A percentile compares a stretch with the other conserved stretches of the same genome.
Conservation (phyloP, 2,113 vertebrate genomes). For the Eurystomus gularis region DNA sequence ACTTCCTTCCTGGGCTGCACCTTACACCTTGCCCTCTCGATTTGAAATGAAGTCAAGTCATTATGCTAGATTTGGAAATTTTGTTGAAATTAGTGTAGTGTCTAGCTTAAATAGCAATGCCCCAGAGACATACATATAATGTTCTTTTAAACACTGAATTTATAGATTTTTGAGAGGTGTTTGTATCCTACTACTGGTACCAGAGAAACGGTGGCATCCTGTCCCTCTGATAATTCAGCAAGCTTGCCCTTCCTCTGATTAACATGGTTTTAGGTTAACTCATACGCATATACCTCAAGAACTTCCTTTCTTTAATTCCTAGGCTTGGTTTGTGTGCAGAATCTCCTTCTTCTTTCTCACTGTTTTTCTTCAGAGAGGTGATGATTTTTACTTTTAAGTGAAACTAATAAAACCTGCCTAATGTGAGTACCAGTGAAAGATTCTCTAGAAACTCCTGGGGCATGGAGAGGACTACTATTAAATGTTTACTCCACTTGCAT, state of each 20-base stretch:
- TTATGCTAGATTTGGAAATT: background rate
- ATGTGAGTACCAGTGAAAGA: background rate
- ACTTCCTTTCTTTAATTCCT: background rate
- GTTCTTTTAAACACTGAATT: background rate
- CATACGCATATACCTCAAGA: background rate
- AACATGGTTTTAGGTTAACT: background rate
- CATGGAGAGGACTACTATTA: background rate
- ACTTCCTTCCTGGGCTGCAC: background rate
- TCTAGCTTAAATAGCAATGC: background rate
- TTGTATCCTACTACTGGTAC: background rate
- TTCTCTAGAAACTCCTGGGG: background rate
- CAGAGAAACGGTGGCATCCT: background rate
- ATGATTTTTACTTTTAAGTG: background rate
- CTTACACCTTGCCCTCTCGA: background rate
- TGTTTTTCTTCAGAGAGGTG: background rate
- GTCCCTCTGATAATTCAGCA: background rate
- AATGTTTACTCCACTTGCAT: background rate
- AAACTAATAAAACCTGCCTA: background rate
- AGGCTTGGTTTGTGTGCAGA: background rate
- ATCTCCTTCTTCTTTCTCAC: background rate
- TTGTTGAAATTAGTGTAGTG: background rate
- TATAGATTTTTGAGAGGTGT: background rate
- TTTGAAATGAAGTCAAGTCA: background rate
- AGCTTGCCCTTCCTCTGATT: background rate
- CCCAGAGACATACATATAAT: background rate